phyloP scores from a whole-genome alignment of 2,113 vertebrate species.

The Numenius arquata region DNA sequence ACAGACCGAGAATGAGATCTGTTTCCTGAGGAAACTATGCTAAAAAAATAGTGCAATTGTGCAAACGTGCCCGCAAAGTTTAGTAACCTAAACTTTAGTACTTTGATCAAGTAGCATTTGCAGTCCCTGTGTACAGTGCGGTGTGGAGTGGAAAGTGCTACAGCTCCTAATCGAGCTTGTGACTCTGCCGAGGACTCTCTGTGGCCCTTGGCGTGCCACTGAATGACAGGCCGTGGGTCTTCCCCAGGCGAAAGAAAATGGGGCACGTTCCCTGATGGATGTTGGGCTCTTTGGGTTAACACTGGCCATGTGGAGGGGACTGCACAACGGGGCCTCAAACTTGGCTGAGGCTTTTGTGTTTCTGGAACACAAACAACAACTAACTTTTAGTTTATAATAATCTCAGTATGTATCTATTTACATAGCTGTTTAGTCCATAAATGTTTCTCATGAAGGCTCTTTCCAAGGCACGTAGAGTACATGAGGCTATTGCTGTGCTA shows the following conservation, averaged over 20 bases:
- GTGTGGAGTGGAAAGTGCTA: background rate
- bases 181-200: background rate
- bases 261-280: rapidly evolving
- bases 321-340: background rate
- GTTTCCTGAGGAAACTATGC: background rate
- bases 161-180: background rate
- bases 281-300: background rate
- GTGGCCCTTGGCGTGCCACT: background rate
- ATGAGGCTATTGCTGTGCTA: background rate
- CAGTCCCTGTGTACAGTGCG: rapidly evolving
- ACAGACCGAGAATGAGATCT: background rate
- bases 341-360: background rate
- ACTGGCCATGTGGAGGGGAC: background rate
- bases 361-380: conserved; percentile 7
- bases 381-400: background rate
- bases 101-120: no score
- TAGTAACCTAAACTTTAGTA: no score
- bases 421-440: background rate
- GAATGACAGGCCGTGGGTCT: rapidly evolving
- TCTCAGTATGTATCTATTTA: conserved; percentile 39
- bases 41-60: background rate
- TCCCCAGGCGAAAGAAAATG: background rate
- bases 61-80: background rate
- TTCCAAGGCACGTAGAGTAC: background rate
- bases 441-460: background rate